Evolutionary conservation across 2,797 vertebrate species (phyloP).

Genomic region (Menidia menidia): DNA sequence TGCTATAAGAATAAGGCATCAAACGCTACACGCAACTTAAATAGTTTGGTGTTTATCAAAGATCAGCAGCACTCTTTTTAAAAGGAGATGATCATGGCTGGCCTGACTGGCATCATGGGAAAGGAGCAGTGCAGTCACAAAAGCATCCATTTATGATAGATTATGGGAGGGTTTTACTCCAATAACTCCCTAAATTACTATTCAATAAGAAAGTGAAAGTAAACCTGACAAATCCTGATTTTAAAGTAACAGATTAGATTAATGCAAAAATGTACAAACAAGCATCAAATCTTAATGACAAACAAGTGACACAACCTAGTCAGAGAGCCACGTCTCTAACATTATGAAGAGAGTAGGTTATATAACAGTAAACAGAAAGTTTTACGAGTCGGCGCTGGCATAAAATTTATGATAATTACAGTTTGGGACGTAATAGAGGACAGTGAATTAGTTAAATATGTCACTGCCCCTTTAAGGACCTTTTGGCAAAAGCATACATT

Average conservation of each 20-base stretch:
- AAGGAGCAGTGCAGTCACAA: too few relatives aligned
- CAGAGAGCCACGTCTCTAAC: constrained; percentile 15
- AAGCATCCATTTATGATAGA: too few relatives aligned
- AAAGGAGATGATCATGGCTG: not conserved
- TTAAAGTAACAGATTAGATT: not conserved
- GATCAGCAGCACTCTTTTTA: not conserved
- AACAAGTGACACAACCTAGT: not conserved
- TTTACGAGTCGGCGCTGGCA: constrained; percentile 1
- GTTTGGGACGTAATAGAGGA: not conserved
- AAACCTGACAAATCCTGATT: not conserved
- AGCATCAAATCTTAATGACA: not conserved
- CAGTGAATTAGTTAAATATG: constrained; percentile 8
- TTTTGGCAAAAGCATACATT: not conserved
- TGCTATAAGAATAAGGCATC: not conserved
- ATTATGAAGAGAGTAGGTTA: not conserved
- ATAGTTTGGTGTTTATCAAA: not conserved
- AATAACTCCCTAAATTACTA: not conserved
- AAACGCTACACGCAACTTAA: not conserved
- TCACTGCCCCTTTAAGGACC: not conserved
- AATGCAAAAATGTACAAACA: not conserved
- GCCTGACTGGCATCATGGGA: not conserved
- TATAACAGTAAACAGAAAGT: not conserved
- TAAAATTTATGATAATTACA: not conserved
- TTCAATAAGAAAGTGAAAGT: not conserved
- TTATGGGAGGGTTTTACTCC: not conserved